These are phyloP conservation scores for Otolemur crassicaudatus DNA, from an alignment of 2,797 vertebrate species.

Conservation along the genomic window DNA sequence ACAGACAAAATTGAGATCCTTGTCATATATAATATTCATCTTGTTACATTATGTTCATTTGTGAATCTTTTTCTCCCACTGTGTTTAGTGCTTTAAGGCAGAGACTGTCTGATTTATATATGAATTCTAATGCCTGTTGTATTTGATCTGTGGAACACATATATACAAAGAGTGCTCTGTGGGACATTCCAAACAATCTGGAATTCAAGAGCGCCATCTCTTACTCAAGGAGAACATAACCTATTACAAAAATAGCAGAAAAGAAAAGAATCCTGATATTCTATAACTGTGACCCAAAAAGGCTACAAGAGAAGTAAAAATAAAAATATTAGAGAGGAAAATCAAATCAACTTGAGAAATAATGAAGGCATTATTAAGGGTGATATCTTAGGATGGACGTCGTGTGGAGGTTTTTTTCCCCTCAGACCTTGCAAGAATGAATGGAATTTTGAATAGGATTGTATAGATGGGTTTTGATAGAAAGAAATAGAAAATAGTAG, in stretches of 20 bases:
- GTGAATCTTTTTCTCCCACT: neutral
- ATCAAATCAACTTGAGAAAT: neutral
- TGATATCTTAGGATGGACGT: neutral
- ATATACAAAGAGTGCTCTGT: neutral
- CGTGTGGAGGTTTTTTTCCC: neutral
- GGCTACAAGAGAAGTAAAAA: neutral
- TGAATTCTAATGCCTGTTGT: neutral
- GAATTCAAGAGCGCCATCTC: neutral
- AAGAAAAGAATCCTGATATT: neutral
- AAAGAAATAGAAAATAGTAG: neutral
- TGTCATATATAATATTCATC: neutral
- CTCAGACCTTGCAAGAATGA: neutral
- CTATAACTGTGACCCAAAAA: neutral
- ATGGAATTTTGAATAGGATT: neutral
- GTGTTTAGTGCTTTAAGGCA: neutral
- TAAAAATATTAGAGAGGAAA: neutral
- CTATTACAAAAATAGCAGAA: neutral
- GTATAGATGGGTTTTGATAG: neutral
- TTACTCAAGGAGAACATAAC: neutral
- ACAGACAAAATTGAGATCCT: neutral
- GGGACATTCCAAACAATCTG: neutral
- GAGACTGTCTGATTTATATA: neutral
- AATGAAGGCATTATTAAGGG: neutral
- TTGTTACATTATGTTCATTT: neutral
- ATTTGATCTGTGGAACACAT: neutral